Evolutionary conservation across 2,888 invertebrate genomes (phyloP), one percentile per base, ranked within the genome.

Genomic region (Parasteatoda lunata): DNA sequence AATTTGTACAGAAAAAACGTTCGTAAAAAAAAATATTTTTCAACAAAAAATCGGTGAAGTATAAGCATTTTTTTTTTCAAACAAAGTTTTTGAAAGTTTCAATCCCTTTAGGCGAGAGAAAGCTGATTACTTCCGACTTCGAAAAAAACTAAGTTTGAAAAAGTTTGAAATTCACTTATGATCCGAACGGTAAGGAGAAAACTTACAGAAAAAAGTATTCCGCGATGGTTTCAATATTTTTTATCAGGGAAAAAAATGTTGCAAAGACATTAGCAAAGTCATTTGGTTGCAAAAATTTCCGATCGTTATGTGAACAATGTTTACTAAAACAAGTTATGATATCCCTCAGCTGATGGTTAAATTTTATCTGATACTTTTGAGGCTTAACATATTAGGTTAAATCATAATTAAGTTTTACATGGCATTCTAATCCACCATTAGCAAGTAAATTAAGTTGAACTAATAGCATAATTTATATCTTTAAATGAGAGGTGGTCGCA

Each of bases 81-180:
- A 72, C n/a, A 80, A 80, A 73, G 72, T 72, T 66, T 72, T 45
- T 13, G 51, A 65, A 80, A 80, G 80, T 80, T 80, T 66, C n/a
- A 30, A 68, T 77, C 80, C 72, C 73, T 49, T 49, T 8, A 65
- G 73, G 80, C 52, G 52, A 70, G 66, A 64, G 64, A 68, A 77
- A 80, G 66, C 65, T 72, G 80, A 80, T 80, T 72, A 80, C n/a
- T 59, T 13, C 59, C 8, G 11, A 3, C 11, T 13, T 30, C 70
- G 59, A 66, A 80, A 48, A 51, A 4, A 66, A 45, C 73, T 51
- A 54, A 59, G n/a, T 15, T 5, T 66, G 66, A 15, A 49, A 80
- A 69, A 80, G 80, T 80, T 80, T 72, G 59, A 80, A 80, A 73
- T 80, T 80, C 80, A 73, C 51, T 80, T 80, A 73, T 72, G 73